A percentile compares a stretch with the other conserved stretches of the same genome.
Conservation (phyloP, 2,797 vertebrate species). For the Mormyrus proboscirostris region DNA sequence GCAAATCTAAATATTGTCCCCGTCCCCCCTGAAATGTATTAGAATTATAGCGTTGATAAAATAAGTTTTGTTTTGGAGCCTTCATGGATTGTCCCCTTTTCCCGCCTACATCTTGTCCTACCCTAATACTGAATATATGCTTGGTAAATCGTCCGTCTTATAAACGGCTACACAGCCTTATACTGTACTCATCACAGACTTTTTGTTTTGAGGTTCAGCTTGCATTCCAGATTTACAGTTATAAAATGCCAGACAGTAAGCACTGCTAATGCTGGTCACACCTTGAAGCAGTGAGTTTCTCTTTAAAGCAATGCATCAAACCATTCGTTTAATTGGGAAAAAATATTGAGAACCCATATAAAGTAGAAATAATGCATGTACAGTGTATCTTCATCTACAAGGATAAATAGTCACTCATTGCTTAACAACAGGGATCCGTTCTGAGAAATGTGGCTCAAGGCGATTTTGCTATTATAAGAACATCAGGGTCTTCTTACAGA, state of each 20-base stretch:
- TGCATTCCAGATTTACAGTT: background rate
- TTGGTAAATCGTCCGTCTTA: background rate
- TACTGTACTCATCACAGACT: background rate
- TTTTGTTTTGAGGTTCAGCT: background rate
- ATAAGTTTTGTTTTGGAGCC: background rate
- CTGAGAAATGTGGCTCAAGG: background rate
- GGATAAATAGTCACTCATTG: background rate
- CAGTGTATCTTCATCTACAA: background rate
- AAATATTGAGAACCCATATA: background rate
- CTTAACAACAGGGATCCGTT: background rate
- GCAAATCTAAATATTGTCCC: too few species aligned
- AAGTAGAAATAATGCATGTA: background rate
- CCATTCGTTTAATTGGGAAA: background rate
- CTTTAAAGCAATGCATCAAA: background rate
- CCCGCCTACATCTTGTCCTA: background rate
- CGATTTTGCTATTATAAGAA: background rate
- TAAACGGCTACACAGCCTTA: background rate
- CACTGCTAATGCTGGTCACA: background rate
- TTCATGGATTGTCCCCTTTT: background rate
- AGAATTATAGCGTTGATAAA: background rate
- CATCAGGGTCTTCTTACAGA: background rate
- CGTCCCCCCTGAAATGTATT: too few species aligned
- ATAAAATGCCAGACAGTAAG: background rate
- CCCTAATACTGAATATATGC: background rate
- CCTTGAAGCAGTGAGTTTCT: background rate